Percentiles rank a stretch among this genome's conserved stretches.
Evolutionary conservation across 2,888 invertebrate genomes (phyloP).

Genomic region (Nomada flava): DNA sequence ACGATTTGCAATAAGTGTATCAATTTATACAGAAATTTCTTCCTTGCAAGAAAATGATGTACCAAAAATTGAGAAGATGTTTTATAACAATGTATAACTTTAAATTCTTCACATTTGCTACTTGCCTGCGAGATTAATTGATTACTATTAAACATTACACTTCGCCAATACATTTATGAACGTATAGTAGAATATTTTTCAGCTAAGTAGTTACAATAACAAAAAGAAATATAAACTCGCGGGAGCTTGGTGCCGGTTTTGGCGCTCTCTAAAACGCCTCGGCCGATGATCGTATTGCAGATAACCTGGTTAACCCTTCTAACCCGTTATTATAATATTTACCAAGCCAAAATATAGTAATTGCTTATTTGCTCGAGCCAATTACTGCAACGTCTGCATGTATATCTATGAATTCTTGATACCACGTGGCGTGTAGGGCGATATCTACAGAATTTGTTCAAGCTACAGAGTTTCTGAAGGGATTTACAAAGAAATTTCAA

Average conservation of each 20-base stretch:
- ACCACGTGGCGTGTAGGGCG: too few relatives aligned
- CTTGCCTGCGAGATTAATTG: too few relatives aligned
- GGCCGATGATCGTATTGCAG: slow-evolving; percentile 76
- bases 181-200: slow-evolving; percentile 61
- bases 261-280: slow-evolving; percentile 76
- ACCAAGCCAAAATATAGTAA: slow-evolving; percentile 80
- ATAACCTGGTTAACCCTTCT: slow-evolving; percentile 79
- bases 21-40: too few relatives aligned
- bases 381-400: slow-evolving; percentile 68
- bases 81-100: too few relatives aligned
- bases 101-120: too few relatives aligned
- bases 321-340: slow-evolving; percentile 82
- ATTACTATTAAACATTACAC: not conserved
- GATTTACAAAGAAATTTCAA: too few relatives aligned
- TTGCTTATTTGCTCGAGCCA: slow-evolving; percentile 81
- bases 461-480: too few relatives aligned
- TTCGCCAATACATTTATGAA: slow-evolving; percentile 52
- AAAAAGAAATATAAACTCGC: slow-evolving; percentile 62
- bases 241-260: slow-evolving; percentile 75
- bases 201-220: slow-evolving; percentile 42
- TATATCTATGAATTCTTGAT: too few relatives aligned
- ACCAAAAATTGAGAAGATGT: too few relatives aligned
- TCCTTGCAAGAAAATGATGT: too few relatives aligned
- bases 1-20: too few relatives aligned
- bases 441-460: too few relatives aligned